Evolutionary conservation across 2,113 vertebrate genomes (phyloP).

Genomic region (Sylvilagus bachmani): DNA sequence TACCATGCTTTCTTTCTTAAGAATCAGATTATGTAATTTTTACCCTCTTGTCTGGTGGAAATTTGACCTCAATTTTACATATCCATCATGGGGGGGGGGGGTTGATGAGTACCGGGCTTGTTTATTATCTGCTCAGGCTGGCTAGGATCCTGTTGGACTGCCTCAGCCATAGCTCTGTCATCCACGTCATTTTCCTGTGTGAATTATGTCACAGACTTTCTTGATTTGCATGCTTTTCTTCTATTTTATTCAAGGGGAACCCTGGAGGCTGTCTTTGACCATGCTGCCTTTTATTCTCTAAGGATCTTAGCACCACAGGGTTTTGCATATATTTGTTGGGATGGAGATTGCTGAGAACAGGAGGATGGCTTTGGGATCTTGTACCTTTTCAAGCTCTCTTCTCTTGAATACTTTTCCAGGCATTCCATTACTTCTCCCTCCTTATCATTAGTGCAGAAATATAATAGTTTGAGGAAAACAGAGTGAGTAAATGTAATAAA

Average conservation of each 20-base stretch:
- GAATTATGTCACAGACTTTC: not conserved
- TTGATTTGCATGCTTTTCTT: not conserved
- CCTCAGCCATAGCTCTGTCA: not conserved
- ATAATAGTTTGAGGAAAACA: not conserved
- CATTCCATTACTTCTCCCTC: not conserved
- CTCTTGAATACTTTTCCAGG: not conserved
- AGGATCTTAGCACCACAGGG: not conserved
- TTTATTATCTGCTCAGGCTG: no score
- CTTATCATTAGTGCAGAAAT: not conserved
- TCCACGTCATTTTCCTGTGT: not conserved
- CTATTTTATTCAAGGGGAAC: not conserved
- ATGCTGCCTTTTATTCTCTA: not conserved
- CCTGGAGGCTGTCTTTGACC: not conserved
- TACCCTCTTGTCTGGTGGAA: conserved; percentile 16
- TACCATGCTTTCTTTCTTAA: not conserved
- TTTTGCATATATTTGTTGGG: fast-evolving
- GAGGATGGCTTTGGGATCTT: not conserved
- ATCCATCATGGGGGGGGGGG: not conserved
- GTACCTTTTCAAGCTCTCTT: not conserved
- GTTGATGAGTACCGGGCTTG: not conserved
- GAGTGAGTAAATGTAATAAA: not conserved
- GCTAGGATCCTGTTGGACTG: not conserved
- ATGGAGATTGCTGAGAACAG: not conserved
- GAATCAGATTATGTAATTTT: not conserved
- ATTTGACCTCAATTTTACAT: not conserved